Percentiles rank a stretch among this genome's conserved stretches.
phyloP scores from a whole-genome alignment of 92 coral and sea anemone genomes.

The Porites lobata region DNA sequence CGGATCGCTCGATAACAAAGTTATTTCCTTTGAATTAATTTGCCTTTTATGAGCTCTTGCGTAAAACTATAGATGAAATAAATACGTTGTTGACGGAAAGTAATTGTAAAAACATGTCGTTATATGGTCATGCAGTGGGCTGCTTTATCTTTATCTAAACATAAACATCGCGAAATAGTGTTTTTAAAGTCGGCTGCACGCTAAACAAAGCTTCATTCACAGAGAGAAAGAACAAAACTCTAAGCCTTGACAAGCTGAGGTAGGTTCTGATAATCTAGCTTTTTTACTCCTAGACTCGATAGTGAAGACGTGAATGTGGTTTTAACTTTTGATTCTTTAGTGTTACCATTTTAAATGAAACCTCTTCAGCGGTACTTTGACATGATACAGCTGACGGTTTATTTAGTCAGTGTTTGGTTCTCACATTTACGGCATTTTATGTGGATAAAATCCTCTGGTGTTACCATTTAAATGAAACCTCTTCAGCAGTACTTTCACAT shows the following conservation, averaged over 20 bases:
- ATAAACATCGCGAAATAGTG: conserved; percentile 4
- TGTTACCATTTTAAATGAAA: too few relatives aligned
- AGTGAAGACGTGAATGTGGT: too few relatives aligned
- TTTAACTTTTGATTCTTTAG: too few relatives aligned
- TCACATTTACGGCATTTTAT: too few relatives aligned
- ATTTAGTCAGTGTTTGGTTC: too few relatives aligned
- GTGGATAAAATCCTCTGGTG: too few relatives aligned
- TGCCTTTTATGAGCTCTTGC: neutral
- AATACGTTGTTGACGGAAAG: conserved; percentile 23
- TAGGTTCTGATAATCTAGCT: neutral
- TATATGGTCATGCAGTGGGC: conserved; percentile 29
- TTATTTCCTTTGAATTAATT: neutral
- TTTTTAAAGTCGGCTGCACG: conserved; percentile 5
- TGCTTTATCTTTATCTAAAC: conserved; percentile 27
- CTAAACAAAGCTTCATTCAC: conserved; percentile 8
- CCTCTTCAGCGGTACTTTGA: too few relatives aligned
- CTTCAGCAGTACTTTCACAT: too few relatives aligned
- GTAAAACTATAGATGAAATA: neutral
- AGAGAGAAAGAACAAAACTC: neutral
- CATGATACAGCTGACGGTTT: too few relatives aligned
- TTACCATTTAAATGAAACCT: too few relatives aligned
- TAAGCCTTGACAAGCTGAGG: neutral
- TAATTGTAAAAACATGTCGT: conserved; percentile 15
- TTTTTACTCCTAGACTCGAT: too few relatives aligned
- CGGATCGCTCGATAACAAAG: conserved; percentile 12